These are phyloP conservation scores for Pogonus chalceus DNA, from an alignment of 1,140 invertebrate genomes.

Conservation along the genomic window DNA sequence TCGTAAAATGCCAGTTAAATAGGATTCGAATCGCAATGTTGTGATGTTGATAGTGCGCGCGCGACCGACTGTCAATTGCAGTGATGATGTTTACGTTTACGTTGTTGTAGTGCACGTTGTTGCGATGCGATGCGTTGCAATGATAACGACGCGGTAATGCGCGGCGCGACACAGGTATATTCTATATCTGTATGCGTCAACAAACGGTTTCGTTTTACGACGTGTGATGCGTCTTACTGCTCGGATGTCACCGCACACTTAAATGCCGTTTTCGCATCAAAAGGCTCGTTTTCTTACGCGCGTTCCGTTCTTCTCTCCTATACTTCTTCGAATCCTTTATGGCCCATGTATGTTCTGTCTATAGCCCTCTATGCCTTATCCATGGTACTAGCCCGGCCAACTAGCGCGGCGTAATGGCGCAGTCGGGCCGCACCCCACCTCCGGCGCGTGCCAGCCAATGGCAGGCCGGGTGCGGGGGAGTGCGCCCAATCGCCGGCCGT, in stretches of 20 bases:
- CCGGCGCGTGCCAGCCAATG: slow-evolving; percentile 28
- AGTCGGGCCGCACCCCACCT: slow-evolving; percentile 14
- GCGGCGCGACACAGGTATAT: neutral
- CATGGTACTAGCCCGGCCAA: slow-evolving; percentile 44
- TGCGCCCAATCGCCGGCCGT: slow-evolving; percentile 13
- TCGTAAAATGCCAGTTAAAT: no score
- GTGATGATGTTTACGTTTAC: neutral
- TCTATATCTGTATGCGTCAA: neutral
- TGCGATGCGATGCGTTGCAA: no score
- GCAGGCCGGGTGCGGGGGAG: slow-evolving; percentile 11
- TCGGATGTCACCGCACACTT: slow-evolving; percentile 8
- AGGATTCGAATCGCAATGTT: no score
- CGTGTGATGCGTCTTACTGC: neutral
- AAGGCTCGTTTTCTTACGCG: slow-evolving; percentile 40
- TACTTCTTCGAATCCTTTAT: slow-evolving; percentile 57
- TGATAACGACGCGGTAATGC: no score
- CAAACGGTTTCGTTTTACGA: neutral
- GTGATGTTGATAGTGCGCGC: neutral
- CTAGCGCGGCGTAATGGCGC: slow-evolving; percentile 17
- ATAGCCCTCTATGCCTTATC: slow-evolving; percentile 54
- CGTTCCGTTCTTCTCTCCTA: slow-evolving; percentile 41
- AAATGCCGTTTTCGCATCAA: slow-evolving; percentile 8
- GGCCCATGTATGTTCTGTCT: slow-evolving; percentile 55
- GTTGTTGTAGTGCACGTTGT: neutral
- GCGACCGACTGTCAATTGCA: neutral